phyloP scores from a whole-genome alignment of 2,888 invertebrate genomes.

The Odontocerum albicorne region DNA sequence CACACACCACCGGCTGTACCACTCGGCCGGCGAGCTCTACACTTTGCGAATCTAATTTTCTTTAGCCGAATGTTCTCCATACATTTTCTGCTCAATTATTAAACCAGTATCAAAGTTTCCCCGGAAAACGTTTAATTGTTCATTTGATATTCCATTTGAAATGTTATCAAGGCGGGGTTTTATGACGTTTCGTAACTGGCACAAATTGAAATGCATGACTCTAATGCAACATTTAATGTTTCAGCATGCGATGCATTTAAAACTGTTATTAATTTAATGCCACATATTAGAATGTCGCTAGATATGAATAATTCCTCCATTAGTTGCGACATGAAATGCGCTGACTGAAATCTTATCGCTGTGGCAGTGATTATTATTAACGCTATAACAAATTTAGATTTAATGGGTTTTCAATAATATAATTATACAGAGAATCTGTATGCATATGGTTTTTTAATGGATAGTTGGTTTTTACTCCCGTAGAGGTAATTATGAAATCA shows the following conservation, averaged over 20 bases:
- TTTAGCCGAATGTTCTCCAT: background rate
- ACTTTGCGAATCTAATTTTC: slow-evolving; percentile 3
- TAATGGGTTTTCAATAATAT: too few species aligned
- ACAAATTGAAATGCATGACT: slow-evolving; percentile 31
- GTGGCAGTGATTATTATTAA: background rate
- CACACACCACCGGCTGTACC: background rate
- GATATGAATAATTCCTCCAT: slow-evolving; percentile 8
- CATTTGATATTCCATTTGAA: slow-evolving; percentile 32
- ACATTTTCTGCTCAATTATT: slow-evolving; percentile 10
- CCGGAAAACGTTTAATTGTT: slow-evolving; percentile 30
- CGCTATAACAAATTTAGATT: background rate
- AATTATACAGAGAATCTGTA: too few species aligned
- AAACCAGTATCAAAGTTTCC: slow-evolving; percentile 10
- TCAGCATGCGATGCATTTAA: slow-evolving; percentile 28
- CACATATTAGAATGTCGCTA: slow-evolving; percentile 3
- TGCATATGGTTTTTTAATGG: too few species aligned
- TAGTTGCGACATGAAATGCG: slow-evolving; percentile 3
- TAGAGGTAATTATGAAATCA: too few species aligned
- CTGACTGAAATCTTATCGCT: background rate
- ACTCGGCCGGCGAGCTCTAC: background rate
- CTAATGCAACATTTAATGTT: slow-evolving; percentile 11
- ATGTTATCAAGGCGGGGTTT: slow-evolving; percentile 22
- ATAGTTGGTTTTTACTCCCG: too few species aligned
- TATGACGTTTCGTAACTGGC: slow-evolving; percentile 33
- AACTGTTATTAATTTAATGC: slow-evolving; percentile 7